Base-by-base conservation (phyloP, 2,888 invertebrate genomes). In the Caprella mutica region DNA sequence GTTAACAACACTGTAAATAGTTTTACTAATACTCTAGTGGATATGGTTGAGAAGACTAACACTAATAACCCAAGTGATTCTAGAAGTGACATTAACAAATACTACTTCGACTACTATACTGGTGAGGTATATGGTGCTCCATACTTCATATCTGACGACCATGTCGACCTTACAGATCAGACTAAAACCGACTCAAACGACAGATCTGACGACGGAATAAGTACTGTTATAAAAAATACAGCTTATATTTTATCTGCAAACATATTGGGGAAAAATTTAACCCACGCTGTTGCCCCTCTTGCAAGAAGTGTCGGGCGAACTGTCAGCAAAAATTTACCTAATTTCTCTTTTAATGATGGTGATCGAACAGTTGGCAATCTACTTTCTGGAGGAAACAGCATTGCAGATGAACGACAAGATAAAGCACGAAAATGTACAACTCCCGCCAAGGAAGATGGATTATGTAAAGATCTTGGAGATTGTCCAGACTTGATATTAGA, bases 381-480 rank as follows among this genome's bases (percentile, higher is more conserved):
- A n/a, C 63, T n/a, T n/a, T n/a, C 58, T 23, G 66, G 66, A 33
- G 33, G 52, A 61, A 38, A 27, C 21, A 38, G 42, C 19, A 30
- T 44, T 23, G 35, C 29, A 43, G 53, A 43, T 40, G 56, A 56
- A 35, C 48, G 54, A 14, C 26, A 53, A 12, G 78, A 80, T 50
- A 44, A 51, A 0, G 57, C 56, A 9, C 81, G 80, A 67, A 75
- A 76, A 8, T 91, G 91, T 69, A 84, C 82, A 3, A 89, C 90
- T 0, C 88, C 91, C 0, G 84, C 83, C 66, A 87, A 87, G 0
- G 77, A 80, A 29, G 77, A 79, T 1, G 92, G 92, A 29, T 80
- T 82, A 63, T 92, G 92, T 69, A 85, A 88, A 70, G 91, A 92
- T 70, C 75, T 92, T 19, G 87, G 88, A 68, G 86, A 86, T 68